Conservation (phyloP, 23 tunicate genomes). For the Halocynthia aurantium region DNA sequence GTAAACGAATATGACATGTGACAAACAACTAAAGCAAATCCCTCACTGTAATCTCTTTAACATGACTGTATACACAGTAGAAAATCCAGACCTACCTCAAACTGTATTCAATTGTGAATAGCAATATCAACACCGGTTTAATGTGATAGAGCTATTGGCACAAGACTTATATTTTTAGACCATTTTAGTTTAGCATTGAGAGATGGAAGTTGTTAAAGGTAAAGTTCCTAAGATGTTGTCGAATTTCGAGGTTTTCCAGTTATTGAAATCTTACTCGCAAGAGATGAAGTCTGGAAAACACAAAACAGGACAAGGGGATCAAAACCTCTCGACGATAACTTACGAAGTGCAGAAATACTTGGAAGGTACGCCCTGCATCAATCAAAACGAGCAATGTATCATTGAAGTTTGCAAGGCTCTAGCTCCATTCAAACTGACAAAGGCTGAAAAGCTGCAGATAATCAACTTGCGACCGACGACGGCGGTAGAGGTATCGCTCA, state of each 20-base stretch:
- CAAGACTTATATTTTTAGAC: no score
- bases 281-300: constrained; percentile 52
- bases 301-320: constrained; percentile 47
- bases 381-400: constrained; percentile 46
- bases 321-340: constrained; percentile 66
- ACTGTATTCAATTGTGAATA: no score
- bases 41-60: no score
- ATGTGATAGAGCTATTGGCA: no score
- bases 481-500: constrained; percentile 67
- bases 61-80: no score
- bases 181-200: not conserved
- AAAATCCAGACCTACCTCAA: no score
- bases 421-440: constrained; percentile 46
- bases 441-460: constrained; percentile 80
- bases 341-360: constrained; percentile 75
- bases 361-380: constrained; percentile 52
- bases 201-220: constrained; percentile 24
- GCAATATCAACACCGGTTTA: no score
- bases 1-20: no score
- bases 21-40: no score
- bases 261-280: constrained; percentile 39
- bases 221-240: constrained; percentile 46
- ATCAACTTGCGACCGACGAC: constrained; percentile 75
- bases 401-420: constrained; percentile 29
- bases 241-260: constrained; percentile 41